Base-by-base conservation (phyloP, 2,113 vertebrate genomes). In the Thunnus maccoyii region DNA sequence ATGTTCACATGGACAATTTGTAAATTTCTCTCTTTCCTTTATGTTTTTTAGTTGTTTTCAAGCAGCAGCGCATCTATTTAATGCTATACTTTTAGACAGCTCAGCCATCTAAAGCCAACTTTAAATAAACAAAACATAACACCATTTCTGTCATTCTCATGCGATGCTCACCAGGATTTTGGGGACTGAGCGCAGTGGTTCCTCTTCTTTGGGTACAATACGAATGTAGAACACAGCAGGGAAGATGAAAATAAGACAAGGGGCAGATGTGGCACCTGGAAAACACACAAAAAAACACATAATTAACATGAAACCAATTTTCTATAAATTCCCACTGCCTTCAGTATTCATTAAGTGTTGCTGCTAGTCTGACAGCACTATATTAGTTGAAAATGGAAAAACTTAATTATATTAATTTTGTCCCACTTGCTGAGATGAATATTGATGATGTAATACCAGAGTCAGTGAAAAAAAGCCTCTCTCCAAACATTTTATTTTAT, bases 181-280 rank as follows among this genome's bases (percentile, higher is more conserved):
- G 54, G 97, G 97, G 6, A 90, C 67, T 0, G 98, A 99, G 83
- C 89, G 95, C 72, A 94, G 84, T 0, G 98, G 97, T 76, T 99
- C 98, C 71, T 97, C 96, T 88, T 99, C 98, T 82, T 96, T 96
- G 91, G 98, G 98, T 85, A 99, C 92, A 80, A 99, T 99, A 56
- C 98, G 97, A 64, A 99, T 97, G 93, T 99, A 99, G 94, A 99
- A 99, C 82, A 98, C 94, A 51, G 98, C 98, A 0, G 98, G 98
- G 86, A 99, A 99, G 92, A 99, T 99, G 93, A 99, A 99, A 92
- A 99, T 99, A 94, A 99, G 97, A 89, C 98, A 99, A 0, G 98
- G 98, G 70, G 98, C 98, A 0, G 98, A 99, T 0, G 98, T 99
- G 82, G 98, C 98, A 93, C 98, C 98, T 99, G 90, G 75, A 30